phyloP scores from a whole-genome alignment of 2,888 invertebrate species.

The Drepanosiphum platanoidis region DNA sequence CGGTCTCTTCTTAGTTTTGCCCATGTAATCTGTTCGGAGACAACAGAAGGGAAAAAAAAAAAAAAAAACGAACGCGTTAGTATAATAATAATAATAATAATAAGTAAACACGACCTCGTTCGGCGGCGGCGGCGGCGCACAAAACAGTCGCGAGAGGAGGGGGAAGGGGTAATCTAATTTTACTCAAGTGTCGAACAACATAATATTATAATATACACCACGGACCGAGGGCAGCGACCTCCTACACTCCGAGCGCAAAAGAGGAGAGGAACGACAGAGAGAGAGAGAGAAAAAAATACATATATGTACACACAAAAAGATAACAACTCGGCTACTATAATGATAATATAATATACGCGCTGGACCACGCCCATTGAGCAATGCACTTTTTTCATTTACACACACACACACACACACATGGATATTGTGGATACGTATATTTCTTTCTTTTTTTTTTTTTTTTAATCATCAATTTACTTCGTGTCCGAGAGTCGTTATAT shows the following conservation, averaged over 20 bases:
- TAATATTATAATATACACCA: too few species aligned
- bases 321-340: conserved; percentile 27
- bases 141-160: neutral
- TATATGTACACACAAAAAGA: conserved; percentile 3
- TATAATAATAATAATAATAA: too few species aligned
- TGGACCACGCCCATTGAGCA: conserved; percentile 52
- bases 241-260: neutral
- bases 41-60: neutral
- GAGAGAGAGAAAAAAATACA: neutral
- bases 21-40: conserved; percentile 54
- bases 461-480: conserved; percentile 57
- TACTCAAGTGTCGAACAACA: conserved; percentile 16
- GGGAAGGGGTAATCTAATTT: conserved; percentile 48
- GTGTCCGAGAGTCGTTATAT: conserved; percentile 46
- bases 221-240: conserved; percentile 51
- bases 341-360: conserved; percentile 41
- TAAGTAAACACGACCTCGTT: neutral
- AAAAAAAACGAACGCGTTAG: neutral
- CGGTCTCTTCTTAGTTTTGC: conserved; percentile 45
- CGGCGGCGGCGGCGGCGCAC: neutral
- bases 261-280: neutral
- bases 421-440: neutral
- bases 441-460: too few species aligned
- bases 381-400: conserved; percentile 31
- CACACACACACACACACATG: neutral